Evolutionary conservation across 2,888 invertebrate genomes (phyloP).

Genomic region (Oscheius sp.): DNA sequence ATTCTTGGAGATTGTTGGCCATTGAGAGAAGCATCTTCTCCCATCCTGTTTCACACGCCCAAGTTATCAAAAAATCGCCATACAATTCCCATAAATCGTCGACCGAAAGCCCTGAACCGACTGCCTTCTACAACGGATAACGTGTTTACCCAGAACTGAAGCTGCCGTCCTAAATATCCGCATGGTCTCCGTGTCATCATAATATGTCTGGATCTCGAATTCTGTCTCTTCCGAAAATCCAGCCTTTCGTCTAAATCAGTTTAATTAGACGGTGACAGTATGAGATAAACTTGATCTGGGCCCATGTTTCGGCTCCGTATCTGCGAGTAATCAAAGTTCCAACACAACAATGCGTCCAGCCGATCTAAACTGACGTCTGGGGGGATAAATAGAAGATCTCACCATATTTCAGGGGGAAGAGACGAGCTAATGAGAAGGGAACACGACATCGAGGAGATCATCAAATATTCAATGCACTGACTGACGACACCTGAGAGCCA

Average conservation of each 20-base stretch:
- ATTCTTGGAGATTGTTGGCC: constrained; percentile 68
- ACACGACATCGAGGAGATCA: constrained; percentile 17
- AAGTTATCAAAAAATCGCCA: constrained; percentile 64
- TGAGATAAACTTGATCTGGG: constrained; percentile 56
- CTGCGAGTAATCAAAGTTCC: constrained; percentile 55
- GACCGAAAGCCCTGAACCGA: constrained; percentile 53
- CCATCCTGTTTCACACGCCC: constrained; percentile 67
- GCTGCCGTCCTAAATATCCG: constrained; percentile 64
- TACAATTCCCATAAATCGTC: constrained; percentile 69
- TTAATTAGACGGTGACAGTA: neutral
- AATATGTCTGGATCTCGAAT: constrained; percentile 62
- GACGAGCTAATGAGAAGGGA: constrained; percentile 21
- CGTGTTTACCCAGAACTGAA: constrained; percentile 49
- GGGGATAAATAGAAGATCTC: neutral
- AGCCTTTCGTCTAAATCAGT: constrained; percentile 52
- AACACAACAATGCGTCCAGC: constrained; percentile 66
- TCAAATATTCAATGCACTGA: constrained; percentile 24
- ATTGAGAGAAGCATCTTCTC: constrained; percentile 63
- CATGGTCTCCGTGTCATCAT: constrained; percentile 67
- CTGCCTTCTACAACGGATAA: neutral
- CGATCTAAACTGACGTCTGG: constrained; percentile 55
- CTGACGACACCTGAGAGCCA: constrained; percentile 12
- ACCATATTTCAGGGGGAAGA: constrained; percentile 18
- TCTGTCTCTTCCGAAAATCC: constrained; percentile 58
- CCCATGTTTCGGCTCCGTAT: constrained; percentile 59